Evolutionary conservation across 2,797 vertebrate genomes (phyloP).

Genomic region (Mionectes olivaceus): DNA sequence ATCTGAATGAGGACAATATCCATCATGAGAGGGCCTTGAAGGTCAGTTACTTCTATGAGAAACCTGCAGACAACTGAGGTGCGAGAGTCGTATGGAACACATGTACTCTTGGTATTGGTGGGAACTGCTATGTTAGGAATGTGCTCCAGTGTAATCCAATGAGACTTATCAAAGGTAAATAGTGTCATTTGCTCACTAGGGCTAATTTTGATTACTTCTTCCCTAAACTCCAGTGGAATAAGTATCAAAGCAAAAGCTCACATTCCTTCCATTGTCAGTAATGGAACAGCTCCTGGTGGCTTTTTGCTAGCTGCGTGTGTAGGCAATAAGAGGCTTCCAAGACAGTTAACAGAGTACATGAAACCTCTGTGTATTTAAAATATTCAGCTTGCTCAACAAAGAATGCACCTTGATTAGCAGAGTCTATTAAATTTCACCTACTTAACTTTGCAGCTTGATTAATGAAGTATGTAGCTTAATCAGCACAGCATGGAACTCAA

Average conservation of each 20-base stretch:
- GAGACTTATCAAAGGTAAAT: slow-evolving; percentile 6
- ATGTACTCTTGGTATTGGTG: background rate
- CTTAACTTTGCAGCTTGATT: slow-evolving; percentile 77
- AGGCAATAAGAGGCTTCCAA: background rate
- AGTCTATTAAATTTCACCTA: slow-evolving; percentile 72
- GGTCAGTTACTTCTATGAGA: background rate
- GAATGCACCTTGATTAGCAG: slow-evolving; percentile 76
- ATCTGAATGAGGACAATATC: background rate
- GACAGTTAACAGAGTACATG: slow-evolving; percentile 31
- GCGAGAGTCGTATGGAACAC: background rate
- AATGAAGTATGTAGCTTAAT: slow-evolving; percentile 73
- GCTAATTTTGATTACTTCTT: slow-evolving; percentile 41
- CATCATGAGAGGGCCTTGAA: background rate
- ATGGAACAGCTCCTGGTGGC: slow-evolving; percentile 15
- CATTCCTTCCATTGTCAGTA: slow-evolving; percentile 38
- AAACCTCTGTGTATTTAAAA: slow-evolving; percentile 67
- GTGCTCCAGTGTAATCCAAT: background rate
- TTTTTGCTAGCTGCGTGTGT: background rate
- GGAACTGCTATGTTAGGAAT: background rate
- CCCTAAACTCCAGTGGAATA: slow-evolving; percentile 11
- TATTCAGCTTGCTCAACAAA: slow-evolving; percentile 71
- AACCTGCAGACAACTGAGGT: background rate
- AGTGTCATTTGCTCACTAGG: background rate
- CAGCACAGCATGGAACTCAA: slow-evolving; percentile 67
- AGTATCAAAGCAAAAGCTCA: slow-evolving; percentile 24